Evolutionary conservation across 2,113 vertebrate species (phyloP), one percentile per base, ranked within the genome.

Genomic region (Callipepla californica): DNA sequence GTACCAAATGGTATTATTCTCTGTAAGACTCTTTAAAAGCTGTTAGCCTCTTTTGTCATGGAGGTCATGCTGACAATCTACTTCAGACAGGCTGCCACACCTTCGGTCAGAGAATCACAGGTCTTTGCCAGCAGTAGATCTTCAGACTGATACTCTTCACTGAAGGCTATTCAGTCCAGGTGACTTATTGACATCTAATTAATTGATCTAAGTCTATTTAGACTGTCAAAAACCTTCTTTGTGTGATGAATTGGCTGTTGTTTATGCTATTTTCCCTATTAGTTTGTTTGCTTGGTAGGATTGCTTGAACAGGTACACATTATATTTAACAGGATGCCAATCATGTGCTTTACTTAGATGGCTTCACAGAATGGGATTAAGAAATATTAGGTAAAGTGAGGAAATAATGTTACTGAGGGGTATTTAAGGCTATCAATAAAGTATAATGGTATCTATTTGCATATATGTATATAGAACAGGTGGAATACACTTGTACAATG

Each of bases 231-330:
- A 9, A n/a, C 2, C 2, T 28, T 26, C 77, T 30, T 25, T 9
- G 0, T 0, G 26, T 61, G 7, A 2, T 3, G 6, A 66, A 1
- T 3, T 48, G 19, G 19, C 34, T 61, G 59, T 25, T 25, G 25
- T 68, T 58, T 25, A 19, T 17, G 44, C 3, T 61, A 2, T 77
- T 72, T 62, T n/a, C 10, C 5, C 1, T 57, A 3, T 79, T 78
- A 65, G 0, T 36, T 63, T 28, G 5, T 72, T 44, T 65, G 3
- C 12, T 40, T 40, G 40, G 40, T 36, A 13, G 23, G 44, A 32
- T 17, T 53, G 7, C 58, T 11, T 51, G 25, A 30, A 2, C 17
- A 50, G 20, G 53, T 72, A 44, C 10, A 28, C 7, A 42, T 40
- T 16, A 2, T 32, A 81, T 81, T 80, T 83, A 13, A 80, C 38